Evolutionary conservation across 2,888 invertebrate genomes (phyloP).

Genomic region (Drosophila rubida): DNA sequence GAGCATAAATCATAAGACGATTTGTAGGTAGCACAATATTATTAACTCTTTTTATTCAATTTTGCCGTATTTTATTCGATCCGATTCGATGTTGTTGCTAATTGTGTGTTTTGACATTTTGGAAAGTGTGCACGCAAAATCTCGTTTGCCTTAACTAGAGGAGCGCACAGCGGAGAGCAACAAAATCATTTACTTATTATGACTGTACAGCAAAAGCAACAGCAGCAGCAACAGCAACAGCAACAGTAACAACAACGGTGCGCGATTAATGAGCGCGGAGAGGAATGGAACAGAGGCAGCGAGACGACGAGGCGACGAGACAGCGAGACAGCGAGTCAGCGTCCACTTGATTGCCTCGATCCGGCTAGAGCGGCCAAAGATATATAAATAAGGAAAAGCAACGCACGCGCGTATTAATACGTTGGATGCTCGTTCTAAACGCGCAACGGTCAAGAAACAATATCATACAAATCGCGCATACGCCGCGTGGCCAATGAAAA

Average conservation of each 20-base stretch:
- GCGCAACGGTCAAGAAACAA: slow-evolving; percentile 38
- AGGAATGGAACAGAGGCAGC: slow-evolving; percentile 36
- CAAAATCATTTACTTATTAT: slow-evolving; percentile 63
- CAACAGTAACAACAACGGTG: slow-evolving; percentile 24
- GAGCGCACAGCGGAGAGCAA: slow-evolving; percentile 47
- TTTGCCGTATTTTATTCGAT: slow-evolving; percentile 3
- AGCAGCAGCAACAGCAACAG: slow-evolving; percentile 7
- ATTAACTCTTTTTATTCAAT: neutral
- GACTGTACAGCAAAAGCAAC: slow-evolving; percentile 34
- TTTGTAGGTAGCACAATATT: slow-evolving; percentile 14
- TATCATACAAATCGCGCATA: slow-evolving; percentile 42
- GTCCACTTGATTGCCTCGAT: slow-evolving; percentile 84
- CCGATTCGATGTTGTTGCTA: slow-evolving; percentile 31
- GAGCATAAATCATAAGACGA: slow-evolving; percentile 1
- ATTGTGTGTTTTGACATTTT: slow-evolving; percentile 70
- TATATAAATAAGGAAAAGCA: slow-evolving; percentile 85
- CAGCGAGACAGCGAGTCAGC: slow-evolving; percentile 48
- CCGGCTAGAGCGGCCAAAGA: slow-evolving; percentile 72
- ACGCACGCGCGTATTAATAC: slow-evolving; percentile 80
- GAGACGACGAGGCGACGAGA: slow-evolving; percentile 11
- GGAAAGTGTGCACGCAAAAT: slow-evolving; percentile 72
- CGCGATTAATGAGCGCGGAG: slow-evolving; percentile 48
- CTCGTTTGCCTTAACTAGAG: slow-evolving; percentile 71
- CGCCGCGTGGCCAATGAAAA: slow-evolving; percentile 46
- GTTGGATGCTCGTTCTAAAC: slow-evolving; percentile 69